Evolutionary conservation across 1,140 invertebrate species (phyloP), one percentile per base, ranked within the genome.

Genomic region (Drosophila repleta): DNA sequence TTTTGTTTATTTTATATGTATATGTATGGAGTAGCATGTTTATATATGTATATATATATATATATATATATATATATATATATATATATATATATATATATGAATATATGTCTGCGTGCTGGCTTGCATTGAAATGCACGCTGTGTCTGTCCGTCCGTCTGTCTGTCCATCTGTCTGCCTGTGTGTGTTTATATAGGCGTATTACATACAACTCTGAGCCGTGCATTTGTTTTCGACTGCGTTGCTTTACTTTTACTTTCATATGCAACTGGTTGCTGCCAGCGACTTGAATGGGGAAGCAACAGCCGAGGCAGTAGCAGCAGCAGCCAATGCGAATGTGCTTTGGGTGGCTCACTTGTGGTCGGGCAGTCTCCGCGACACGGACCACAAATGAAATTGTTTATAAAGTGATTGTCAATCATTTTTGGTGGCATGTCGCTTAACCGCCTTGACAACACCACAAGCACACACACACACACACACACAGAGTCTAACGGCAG

Each of bases 341-440:
- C 15, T 35, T 60, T 63, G 76, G 64, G 80, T 58, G 74, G 87
- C 75, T 74, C 62, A 53, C 49, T 26, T 41, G 37, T 68, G 57
- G 32, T 74, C 41, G 61, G 41, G 51, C 55, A 58, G 73, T 74
- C 56, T 41, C 65, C 60, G 17, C 62, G 63, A 62, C 74, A 58
- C 58, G 56, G 65, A 63, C 53, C 43, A 69, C 72, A 83, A 75
- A 74, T 60, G 73, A 85, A 85, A 87, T 85, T 56, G 82, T 88
- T 87, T 87, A 73, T 83, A 87, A 87, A 87, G 82, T 87, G 82
- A 87, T 87, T 87, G 82, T 87, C 82, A 87, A 87, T 87, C 83
- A 87, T 87, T 87, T 87, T 87, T 83, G 72, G 79, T 87, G 83
- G 83, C 83, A 87, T 88, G 83, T 83, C 82, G 82, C 75, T 65